A percentile compares a stretch with the other conserved stretches of the same genome.
Conservation (phyloP, 2,797 vertebrate genomes). For the Simalia tracyae region DNA sequence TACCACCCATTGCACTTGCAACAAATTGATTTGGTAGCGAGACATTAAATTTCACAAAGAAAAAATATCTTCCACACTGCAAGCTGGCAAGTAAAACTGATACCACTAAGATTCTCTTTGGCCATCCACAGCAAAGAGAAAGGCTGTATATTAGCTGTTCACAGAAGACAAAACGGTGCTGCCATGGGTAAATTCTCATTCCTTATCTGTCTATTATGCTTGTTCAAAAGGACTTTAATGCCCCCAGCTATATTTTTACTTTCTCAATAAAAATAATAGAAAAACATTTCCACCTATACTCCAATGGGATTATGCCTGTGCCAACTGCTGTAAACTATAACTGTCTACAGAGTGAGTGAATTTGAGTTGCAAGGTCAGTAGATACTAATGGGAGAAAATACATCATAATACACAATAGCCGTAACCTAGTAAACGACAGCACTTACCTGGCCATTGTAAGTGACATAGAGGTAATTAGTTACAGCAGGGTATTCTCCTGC, state of each 20-base stretch:
- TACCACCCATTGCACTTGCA: background rate
- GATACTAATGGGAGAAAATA: background rate
- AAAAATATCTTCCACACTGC: background rate
- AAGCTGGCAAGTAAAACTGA: background rate
- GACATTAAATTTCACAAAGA: background rate
- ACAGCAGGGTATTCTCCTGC: constrained; percentile 92
- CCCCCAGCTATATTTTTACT: background rate
- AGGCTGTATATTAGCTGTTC: background rate
- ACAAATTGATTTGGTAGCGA: background rate
- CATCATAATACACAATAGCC: constrained; percentile 5
- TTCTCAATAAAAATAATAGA: background rate
- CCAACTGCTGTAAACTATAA: constrained; percentile 11
- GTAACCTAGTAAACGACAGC: background rate
- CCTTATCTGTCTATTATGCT: background rate
- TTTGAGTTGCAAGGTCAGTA: constrained; percentile 32
- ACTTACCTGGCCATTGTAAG: constrained; percentile 89
- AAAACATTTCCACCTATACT: constrained; percentile 27
- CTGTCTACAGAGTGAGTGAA: background rate
- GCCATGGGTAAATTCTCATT: background rate
- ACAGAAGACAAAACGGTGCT: background rate
- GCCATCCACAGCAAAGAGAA: background rate
- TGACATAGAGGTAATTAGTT: constrained; percentile 93
- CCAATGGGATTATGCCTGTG: background rate
- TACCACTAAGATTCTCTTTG: background rate
- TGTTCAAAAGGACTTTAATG: background rate